Evolutionary conservation across 2,797 vertebrate genomes (phyloP).

Genomic region (Chaetodon trifasciatus): DNA sequence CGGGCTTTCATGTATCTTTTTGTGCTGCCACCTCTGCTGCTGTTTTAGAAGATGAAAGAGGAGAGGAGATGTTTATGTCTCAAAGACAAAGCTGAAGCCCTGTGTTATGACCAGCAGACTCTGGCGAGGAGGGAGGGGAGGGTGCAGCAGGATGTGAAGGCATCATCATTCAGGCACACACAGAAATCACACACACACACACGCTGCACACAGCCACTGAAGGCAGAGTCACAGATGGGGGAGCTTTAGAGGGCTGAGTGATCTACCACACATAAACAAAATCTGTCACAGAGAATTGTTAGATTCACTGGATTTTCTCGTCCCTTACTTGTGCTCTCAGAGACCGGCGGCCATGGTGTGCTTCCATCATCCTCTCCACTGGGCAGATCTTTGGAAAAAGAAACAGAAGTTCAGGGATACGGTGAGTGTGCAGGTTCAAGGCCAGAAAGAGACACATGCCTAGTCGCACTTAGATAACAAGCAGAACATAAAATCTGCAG

Average conservation of each 20-base stretch:
- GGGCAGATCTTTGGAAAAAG: slow-evolving; percentile 73
- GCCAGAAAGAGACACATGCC: not conserved
- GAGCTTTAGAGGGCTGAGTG: slow-evolving; percentile 38
- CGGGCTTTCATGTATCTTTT: slow-evolving; percentile 65
- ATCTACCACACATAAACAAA: slow-evolving; percentile 48
- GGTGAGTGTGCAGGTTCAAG: slow-evolving; percentile 3
- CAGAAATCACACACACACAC: slow-evolving; percentile 25
- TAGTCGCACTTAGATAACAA: slow-evolving; percentile 22
- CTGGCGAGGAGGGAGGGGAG: slow-evolving; percentile 41
- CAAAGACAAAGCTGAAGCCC: slow-evolving; percentile 65
- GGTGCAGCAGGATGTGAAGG: slow-evolving; percentile 70
- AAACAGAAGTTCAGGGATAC: slow-evolving; percentile 20
- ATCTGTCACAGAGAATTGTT: slow-evolving; percentile 20
- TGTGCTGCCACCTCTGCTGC: slow-evolving; percentile 68
- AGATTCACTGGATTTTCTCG: slow-evolving; percentile 16
- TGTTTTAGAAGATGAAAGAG: slow-evolving; percentile 72
- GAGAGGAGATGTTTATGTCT: slow-evolving; percentile 76
- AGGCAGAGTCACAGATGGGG: slow-evolving; percentile 43
- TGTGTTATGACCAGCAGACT: slow-evolving; percentile 77
- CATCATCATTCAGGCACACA: slow-evolving; percentile 66
- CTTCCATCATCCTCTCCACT: slow-evolving; percentile 88
- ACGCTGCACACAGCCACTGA: slow-evolving; percentile 15
- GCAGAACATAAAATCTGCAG: not conserved
- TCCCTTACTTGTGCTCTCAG: slow-evolving; percentile 78
- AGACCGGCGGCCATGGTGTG: slow-evolving; percentile 71